Evolutionary conservation across 1,140 invertebrate species (phyloP).

Genomic region (Lordiphosa mommai): DNA sequence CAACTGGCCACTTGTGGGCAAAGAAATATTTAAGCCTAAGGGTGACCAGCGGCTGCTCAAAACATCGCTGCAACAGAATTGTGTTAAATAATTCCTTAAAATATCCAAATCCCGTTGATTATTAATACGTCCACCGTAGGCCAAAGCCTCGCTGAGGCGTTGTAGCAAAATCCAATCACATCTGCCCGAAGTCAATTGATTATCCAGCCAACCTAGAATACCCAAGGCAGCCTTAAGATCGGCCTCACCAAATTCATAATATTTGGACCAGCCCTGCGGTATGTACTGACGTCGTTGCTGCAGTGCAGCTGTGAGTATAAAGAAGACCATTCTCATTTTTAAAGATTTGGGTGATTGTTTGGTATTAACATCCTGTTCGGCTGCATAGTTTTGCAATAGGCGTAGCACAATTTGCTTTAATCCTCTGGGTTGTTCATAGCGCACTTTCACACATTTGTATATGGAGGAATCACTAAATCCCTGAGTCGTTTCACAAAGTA

Average conservation of each 20-base stretch:
- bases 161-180: slow-evolving; percentile 88
- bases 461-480: slow-evolving; percentile 61
- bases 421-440: slow-evolving; percentile 89
- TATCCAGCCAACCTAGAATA: slow-evolving; percentile 84
- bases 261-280: slow-evolving; percentile 90
- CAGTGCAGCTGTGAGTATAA: slow-evolving; percentile 86
- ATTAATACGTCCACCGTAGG: slow-evolving; percentile 94
- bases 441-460: slow-evolving; percentile 85
- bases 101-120: slow-evolving; percentile 89
- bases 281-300: slow-evolving; percentile 94
- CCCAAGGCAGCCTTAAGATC: slow-evolving; percentile 90
- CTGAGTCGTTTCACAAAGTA: slow-evolving; percentile 82
- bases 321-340: slow-evolving; percentile 77
- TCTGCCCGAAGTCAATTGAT: slow-evolving; percentile 45
- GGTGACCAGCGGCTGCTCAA: slow-evolving; percentile 82
- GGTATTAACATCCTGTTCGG: slow-evolving; percentile 23
- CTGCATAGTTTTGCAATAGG: slow-evolving; percentile 79
- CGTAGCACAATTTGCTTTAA: slow-evolving; percentile 83
- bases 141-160: slow-evolving; percentile 89
- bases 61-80: slow-evolving; percentile 85
- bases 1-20: slow-evolving; percentile 81
- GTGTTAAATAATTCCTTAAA: slow-evolving; percentile 86
- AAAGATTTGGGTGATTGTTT: slow-evolving; percentile 62
- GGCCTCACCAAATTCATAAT: slow-evolving; percentile 93
- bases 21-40: slow-evolving; percentile 80